Percentiles rank a stretch among this genome's conserved stretches.
These are phyloP conservation scores for Machaerirhynchus nigripectus DNA, from an alignment of 2,113 vertebrate genomes.

Conservation along the genomic window DNA sequence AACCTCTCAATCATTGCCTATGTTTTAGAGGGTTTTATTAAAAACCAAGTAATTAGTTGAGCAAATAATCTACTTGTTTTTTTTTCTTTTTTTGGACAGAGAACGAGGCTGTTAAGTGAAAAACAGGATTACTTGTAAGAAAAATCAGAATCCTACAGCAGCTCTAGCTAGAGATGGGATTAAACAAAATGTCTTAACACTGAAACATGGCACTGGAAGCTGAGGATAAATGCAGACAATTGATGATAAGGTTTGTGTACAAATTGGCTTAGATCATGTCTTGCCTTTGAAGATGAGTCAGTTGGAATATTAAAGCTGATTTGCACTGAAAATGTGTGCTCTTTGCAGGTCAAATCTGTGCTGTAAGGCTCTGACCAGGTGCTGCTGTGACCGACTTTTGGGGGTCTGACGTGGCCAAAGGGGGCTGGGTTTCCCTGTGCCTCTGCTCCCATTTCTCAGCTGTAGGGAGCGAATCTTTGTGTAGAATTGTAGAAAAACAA, in stretches of 20 bases:
- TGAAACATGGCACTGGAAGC: background rate
- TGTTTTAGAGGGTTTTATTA: background rate
- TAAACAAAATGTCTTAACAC: background rate
- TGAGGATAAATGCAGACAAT: background rate
- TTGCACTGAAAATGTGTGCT: background rate
- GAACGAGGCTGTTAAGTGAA: background rate
- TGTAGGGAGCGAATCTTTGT: background rate
- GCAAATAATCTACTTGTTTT: background rate
- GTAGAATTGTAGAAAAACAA: background rate
- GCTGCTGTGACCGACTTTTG: background rate
- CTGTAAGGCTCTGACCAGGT: background rate
- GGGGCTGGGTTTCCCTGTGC: background rate
- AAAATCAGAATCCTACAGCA: background rate
- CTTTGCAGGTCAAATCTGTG: background rate
- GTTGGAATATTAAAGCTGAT: background rate
- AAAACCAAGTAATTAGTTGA: background rate
- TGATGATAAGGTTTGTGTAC: background rate
- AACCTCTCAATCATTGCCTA: background rate
- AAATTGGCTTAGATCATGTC: background rate
- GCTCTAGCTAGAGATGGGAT: background rate
- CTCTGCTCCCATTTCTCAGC: background rate
- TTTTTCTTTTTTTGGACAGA: background rate
- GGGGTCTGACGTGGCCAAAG: background rate
- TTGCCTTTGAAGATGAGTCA: background rate
- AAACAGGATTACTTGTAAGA: background rate